Base-by-base conservation (phyloP, 1,140 invertebrate species). In the Spodoptera litura region DNA sequence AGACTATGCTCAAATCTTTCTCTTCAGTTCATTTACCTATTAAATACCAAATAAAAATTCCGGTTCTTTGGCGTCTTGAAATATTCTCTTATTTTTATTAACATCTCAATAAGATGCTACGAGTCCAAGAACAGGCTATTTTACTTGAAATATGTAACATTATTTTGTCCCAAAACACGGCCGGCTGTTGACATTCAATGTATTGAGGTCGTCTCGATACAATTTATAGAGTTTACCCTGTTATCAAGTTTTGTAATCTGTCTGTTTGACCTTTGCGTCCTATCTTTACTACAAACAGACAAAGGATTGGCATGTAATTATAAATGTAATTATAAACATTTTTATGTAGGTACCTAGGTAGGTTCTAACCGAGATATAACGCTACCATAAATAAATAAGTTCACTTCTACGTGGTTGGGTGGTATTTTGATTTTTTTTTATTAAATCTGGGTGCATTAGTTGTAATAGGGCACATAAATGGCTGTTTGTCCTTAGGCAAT, bases 41-140 rank as follows among this genome's bases (percentile, higher is more conserved):
- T 6, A 38, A 9, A 8, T 38, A 38, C 8, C 38, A 38, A 38
- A 38, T 2, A 31, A 4, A 38, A 38, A 64, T 64, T 44, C n/a
- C 15, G 15, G 12, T 12, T 27, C 27, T 70, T 53, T 20, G 66
- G 49, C n/a, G 11, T 38, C 4, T 9, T 38, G 3, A 38, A 5
- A 55, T 13, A 6, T 4, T 55, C 6, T 55, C 15, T 55, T 55
- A 55, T 55, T 25, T 31, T 27, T 27, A 31, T 25, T 58, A 15
- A 25, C 35, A 58, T 56, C 15, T 13, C 55, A 20, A 44, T 44
- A 72, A 44, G 31, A 58, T 56, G 70, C 38, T 72, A 72, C 44
- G 70, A 71, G 68, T 71, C 53, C 52, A 25, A 56, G n/a, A 10
- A 31, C 55, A 71, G 68, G 68, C 56, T 53, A 71, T 13, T 71